Evolutionary conservation across 1,140 invertebrate genomes (phyloP).

Genomic region (Ips nitidus): DNA sequence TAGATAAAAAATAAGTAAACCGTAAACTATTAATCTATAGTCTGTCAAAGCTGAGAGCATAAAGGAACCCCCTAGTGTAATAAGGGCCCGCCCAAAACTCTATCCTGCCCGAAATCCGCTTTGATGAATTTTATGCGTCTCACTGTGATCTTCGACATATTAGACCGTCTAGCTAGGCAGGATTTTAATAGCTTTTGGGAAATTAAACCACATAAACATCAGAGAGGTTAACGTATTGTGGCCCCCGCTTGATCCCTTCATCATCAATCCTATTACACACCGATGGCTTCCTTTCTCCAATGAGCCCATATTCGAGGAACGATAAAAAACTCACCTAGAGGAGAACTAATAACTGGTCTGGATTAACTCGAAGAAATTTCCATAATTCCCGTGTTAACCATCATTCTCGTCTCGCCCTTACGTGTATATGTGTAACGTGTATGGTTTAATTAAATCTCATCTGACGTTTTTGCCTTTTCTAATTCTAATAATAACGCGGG

Average conservation of each 20-base stretch:
- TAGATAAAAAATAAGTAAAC: neutral
- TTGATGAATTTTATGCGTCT: constrained; percentile 50
- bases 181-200: constrained; percentile 50
- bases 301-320: too few relatives aligned
- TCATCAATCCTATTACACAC: constrained; percentile 30
- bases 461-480: constrained; percentile 37
- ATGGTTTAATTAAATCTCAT: constrained; percentile 38
- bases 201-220: constrained; percentile 52
- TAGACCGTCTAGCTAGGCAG: constrained; percentile 44
- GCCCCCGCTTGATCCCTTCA: constrained; percentile 40
- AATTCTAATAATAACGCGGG: constrained; percentile 35
- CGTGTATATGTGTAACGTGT: constrained; percentile 30
- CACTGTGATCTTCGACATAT: constrained; percentile 48
- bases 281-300: neutral
- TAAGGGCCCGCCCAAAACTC: constrained; percentile 23
- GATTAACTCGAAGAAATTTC: constrained; percentile 6
- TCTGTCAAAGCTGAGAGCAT: constrained; percentile 16
- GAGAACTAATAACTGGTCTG: too few relatives aligned
- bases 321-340: too few relatives aligned
- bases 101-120: constrained; percentile 39
- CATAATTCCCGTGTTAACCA: constrained; percentile 16
- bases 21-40: constrained; percentile 27
- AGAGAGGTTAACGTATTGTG: constrained; percentile 44
- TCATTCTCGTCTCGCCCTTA: constrained; percentile 24
- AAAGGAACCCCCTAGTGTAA: constrained; percentile 33